phyloP scores from a whole-genome alignment of 53 echinoderm and acorn worm species.

The Crossaster papposus region DNA sequence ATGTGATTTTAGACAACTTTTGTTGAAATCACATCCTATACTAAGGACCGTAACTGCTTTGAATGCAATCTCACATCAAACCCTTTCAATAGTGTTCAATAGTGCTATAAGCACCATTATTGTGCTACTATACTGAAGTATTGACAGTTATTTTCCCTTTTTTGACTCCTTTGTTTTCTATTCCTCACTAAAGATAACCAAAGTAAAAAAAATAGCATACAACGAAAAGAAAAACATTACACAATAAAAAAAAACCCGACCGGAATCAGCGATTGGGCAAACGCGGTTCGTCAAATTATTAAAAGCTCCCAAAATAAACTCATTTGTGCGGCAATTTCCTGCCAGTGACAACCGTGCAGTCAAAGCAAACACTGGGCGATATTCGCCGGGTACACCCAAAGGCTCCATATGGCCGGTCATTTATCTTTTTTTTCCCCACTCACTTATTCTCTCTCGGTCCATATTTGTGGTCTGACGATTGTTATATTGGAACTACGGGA shows the following conservation, averaged over 20 bases:
- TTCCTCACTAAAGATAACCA: no score
- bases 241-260: conserved; percentile 2
- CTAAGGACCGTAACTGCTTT: no score
- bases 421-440: conserved; percentile 23
- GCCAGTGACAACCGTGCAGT: conserved; percentile 50
- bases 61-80: no score
- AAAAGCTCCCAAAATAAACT: conserved; percentile 61
- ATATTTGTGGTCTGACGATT: not conserved
- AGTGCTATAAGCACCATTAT: no score
- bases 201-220: not conserved
- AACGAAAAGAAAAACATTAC: not conserved
- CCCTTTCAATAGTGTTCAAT: no score
- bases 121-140: no score
- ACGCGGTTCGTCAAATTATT: conserved; percentile 61
- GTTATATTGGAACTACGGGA: conserved; percentile 8
- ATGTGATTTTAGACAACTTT: no score
- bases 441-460: conserved; percentile 4
- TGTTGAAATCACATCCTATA: no score
- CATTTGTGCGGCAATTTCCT: conserved; percentile 64
- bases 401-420: conserved; percentile 60
- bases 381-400: conserved; percentile 36
- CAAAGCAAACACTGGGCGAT: conserved; percentile 45
- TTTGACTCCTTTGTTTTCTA: no score
- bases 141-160: no score
- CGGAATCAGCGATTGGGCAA: conserved; percentile 51